A percentile compares a stretch with the other conserved stretches of the same genome.
phyloP scores from a whole-genome alignment of 2,113 vertebrate genomes.

The Sturnira hondurensis region DNA sequence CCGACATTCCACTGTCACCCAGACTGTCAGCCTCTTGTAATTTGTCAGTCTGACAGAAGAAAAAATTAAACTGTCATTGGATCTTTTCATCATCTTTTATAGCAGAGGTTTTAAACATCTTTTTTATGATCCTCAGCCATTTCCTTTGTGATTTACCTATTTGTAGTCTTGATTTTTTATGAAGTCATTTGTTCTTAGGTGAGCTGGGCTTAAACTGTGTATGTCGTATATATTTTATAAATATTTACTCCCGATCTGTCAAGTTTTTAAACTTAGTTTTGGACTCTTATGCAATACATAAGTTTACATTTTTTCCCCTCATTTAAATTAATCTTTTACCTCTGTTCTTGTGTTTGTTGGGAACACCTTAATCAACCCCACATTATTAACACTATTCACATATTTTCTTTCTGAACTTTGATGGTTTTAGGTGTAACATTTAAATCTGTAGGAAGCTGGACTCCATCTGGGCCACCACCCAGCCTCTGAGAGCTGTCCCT shows the following conservation, averaged over 20 bases:
- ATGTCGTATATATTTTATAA: background rate
- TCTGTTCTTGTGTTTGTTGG: background rate
- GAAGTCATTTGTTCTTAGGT: background rate
- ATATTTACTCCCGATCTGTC: background rate
- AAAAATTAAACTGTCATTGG: background rate
- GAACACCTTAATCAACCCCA: background rate
- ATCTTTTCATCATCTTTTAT: background rate
- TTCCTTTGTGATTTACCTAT: background rate
- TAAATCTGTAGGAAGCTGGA: background rate
- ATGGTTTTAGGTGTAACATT: background rate
- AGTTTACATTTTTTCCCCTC: background rate
- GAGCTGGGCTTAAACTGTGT: background rate
- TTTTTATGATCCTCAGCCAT: background rate
- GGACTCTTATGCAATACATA: background rate
- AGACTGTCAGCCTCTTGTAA: background rate
- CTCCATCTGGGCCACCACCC: background rate
- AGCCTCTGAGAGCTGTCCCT: background rate
- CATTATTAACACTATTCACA: background rate
- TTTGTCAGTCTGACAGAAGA: background rate
- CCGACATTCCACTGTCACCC: background rate
- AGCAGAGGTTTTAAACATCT: background rate
- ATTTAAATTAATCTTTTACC: background rate
- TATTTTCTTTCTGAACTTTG: background rate
- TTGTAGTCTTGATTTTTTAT: background rate
- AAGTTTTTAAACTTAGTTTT: conserved; percentile 18